Evolutionary conservation across 2,113 vertebrate genomes (phyloP).

Genomic region (Sinocyclocheilus rhinocerous): DNA sequence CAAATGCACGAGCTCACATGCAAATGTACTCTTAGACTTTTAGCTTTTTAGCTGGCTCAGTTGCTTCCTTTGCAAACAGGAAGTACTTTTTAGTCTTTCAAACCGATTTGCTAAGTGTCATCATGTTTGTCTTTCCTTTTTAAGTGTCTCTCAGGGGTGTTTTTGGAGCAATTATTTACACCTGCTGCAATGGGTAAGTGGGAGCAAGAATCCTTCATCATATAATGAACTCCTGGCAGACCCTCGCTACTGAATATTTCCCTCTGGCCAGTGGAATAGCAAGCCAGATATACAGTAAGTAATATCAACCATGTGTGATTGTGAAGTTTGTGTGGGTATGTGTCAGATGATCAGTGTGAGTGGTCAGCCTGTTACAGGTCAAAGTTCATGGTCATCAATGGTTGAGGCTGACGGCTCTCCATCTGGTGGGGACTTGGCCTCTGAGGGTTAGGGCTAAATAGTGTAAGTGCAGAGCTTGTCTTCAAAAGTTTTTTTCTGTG

Average conservation of each 20-base stretch:
- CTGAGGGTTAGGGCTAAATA: slow-evolving; percentile 45
- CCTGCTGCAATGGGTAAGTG: slow-evolving; percentile 22
- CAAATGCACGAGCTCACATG: slow-evolving; percentile 56
- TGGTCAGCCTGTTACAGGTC: slow-evolving; percentile 54
- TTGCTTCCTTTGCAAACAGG: slow-evolving; percentile 2
- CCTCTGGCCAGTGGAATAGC: background rate
- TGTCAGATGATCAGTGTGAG: slow-evolving; percentile 38
- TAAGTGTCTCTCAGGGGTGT: slow-evolving; percentile 15
- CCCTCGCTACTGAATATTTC: background rate
- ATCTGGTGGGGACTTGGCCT: slow-evolving; percentile 52
- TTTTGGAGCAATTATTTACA: slow-evolving; percentile 14
- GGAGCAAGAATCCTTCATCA: slow-evolving; percentile 12
- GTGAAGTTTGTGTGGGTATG: slow-evolving; percentile 8
- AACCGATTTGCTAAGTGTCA: background rate
- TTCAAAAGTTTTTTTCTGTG: slow-evolving; percentile 12
- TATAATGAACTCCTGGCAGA: background rate
- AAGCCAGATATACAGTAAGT: background rate
- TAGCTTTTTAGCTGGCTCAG: background rate
- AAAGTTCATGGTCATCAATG: slow-evolving; percentile 47
- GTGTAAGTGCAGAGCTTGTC: slow-evolving; percentile 11
- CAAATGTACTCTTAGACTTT: slow-evolving; percentile 31
- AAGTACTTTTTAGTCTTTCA: slow-evolving; percentile 17
- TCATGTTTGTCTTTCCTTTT: background rate
- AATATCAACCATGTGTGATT: background rate
- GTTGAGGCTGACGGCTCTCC: slow-evolving; percentile 40